Evolutionary conservation across 2,113 vertebrate species (phyloP).

Genomic region (Etheostoma cragini): DNA sequence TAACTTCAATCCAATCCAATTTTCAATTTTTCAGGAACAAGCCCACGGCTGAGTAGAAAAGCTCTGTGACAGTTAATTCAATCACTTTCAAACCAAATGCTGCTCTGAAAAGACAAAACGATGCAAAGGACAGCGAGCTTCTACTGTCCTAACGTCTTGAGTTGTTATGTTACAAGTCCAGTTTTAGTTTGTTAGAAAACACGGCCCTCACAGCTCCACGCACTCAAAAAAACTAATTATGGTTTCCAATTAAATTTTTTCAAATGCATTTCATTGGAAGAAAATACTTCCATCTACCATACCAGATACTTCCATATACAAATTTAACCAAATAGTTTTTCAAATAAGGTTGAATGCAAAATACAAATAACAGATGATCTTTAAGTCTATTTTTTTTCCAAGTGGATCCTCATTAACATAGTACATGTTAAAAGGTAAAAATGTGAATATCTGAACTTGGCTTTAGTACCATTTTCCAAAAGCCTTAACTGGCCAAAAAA

Average conservation of each 20-base stretch:
- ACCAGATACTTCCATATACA: too few relatives aligned
- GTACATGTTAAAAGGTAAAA: neutral
- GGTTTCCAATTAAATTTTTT: neutral
- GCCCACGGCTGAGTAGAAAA: conserved; percentile 28
- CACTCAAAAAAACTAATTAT: neutral
- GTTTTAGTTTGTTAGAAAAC: neutral
- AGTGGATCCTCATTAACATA: neutral
- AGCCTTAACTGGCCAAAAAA: neutral
- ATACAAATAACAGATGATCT: neutral
- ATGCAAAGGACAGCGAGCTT: neutral
- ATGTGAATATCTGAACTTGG: neutral
- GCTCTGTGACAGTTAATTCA: conserved; percentile 46
- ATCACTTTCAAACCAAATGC: conserved; percentile 33
- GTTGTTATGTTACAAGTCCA: neutral
- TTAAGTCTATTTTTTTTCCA: neutral
- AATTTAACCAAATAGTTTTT: neutral
- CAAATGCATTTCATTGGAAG: neutral
- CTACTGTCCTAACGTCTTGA: neutral
- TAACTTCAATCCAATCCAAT: conserved; percentile 29
- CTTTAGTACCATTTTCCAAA: neutral
- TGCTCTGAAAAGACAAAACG: conserved; percentile 15
- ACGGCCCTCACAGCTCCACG: neutral
- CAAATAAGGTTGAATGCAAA: neutral
- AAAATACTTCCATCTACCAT: neutral
- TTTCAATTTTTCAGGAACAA: conserved; percentile 10